Percentiles rank a stretch among this genome's conserved stretches.
These are phyloP conservation scores for Drosophila paranaensis DNA, from an alignment of 2,888 invertebrate genomes.

Conservation along the genomic window DNA sequence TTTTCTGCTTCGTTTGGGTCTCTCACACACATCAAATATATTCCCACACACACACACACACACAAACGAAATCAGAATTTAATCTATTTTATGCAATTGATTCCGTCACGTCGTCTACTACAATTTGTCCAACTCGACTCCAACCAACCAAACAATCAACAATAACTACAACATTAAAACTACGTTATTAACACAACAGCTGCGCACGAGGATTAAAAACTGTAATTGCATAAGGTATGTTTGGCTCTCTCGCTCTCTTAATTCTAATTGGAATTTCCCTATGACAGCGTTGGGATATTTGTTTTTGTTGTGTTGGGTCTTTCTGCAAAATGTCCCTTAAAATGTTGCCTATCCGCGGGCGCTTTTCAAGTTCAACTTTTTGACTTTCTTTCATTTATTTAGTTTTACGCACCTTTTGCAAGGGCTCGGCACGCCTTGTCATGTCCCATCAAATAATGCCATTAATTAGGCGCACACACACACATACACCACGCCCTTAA, in stretches of 20 bases:
- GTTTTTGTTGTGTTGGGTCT: not conserved
- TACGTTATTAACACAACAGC: constrained; percentile 35
- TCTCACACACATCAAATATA: constrained; percentile 31
- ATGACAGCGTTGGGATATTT: no score
- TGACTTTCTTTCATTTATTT: constrained; percentile 33
- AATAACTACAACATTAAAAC: constrained; percentile 19
- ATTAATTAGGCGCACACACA: constrained; percentile 68
- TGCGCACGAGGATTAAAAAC: constrained; percentile 40
- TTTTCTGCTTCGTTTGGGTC: constrained; percentile 33
- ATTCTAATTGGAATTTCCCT: constrained; percentile 5
- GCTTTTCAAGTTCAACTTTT: constrained; percentile 42
- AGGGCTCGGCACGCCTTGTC: constrained; percentile 50
- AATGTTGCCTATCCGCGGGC: constrained; percentile 52
- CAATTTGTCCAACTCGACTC: constrained; percentile 75
- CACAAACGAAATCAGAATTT: constrained; percentile 16
- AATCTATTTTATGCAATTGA: constrained; percentile 70
- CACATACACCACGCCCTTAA: constrained; percentile 52
- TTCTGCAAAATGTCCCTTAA: not conserved
- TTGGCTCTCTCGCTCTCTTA: not conserved
- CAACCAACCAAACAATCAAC: not conserved
- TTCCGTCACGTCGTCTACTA: constrained; percentile 81
- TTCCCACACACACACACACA: constrained; percentile 32
- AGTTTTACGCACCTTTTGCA: constrained; percentile 51
- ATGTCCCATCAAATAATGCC: constrained; percentile 71
- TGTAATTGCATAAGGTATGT: constrained; percentile 49